Evolutionary conservation across 2,797 vertebrate genomes (phyloP).

Genomic region (Stomatorhinus walkeri): DNA sequence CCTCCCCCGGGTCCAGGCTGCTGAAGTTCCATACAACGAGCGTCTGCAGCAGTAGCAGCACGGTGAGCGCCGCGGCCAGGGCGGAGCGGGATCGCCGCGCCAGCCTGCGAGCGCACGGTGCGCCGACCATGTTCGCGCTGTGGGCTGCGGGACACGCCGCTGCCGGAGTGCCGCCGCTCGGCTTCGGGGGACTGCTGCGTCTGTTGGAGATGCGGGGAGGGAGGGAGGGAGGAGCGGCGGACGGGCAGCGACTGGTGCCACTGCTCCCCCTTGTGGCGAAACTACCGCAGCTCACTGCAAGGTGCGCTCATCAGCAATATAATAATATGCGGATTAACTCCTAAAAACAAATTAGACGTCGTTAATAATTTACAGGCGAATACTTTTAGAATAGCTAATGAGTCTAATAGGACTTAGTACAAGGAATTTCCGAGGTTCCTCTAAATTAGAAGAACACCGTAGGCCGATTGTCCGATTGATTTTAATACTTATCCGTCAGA

Average conservation of each 20-base stretch:
- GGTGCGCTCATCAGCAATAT: not conserved
- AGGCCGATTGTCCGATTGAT: not conserved
- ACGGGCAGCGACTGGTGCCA: constrained; percentile 35
- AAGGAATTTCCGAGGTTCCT: not conserved
- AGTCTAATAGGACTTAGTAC: not conserved
- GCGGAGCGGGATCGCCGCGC: constrained; percentile 79
- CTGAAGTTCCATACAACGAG: constrained; percentile 94
- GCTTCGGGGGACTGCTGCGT: constrained; percentile 54
- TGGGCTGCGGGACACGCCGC: constrained; percentile 42
- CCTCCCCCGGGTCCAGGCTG: constrained; percentile 77
- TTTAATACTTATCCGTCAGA: not conserved
- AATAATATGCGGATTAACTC: not conserved
- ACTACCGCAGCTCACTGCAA: constrained; percentile 34
- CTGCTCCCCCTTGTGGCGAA: constrained; percentile 37
- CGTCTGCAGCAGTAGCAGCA: constrained; percentile 83
- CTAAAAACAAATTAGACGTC: not conserved
- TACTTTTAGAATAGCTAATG: not conserved
- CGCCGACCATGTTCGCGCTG: constrained; percentile 53
- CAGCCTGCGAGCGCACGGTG: constrained; percentile 62
- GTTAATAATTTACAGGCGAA: not conserved
- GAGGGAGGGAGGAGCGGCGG: constrained; percentile 22
- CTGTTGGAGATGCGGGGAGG: constrained; percentile 22
- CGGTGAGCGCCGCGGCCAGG: constrained; percentile 71
- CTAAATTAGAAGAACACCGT: not conserved
- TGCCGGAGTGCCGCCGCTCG: constrained; percentile 49